Base-by-base conservation (phyloP, 2,888 invertebrate genomes). In the Anorthoa munda region DNA sequence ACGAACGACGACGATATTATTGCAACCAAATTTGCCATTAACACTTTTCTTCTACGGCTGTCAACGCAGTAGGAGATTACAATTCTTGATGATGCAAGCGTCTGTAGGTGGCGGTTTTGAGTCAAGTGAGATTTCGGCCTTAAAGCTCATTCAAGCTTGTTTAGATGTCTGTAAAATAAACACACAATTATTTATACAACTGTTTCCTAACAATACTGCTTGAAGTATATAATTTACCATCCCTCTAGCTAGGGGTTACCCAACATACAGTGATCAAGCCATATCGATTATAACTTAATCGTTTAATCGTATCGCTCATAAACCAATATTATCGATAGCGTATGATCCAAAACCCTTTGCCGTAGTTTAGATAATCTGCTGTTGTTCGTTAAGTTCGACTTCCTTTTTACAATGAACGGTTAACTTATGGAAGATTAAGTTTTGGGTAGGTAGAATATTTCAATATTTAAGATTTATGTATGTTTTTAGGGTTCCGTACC, bases 271-370 rank as follows among this genome's bases (percentile, higher is more conserved):
- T 46, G 61, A 61, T 77, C 69, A 48, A 59, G 48, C 66, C 13
- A 51, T 60, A 77, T 69, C 77, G 77, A 77, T 79, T 63, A 79
- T 55, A 23, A 63, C 45, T 50, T 74, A 70, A 69, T 68, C 72
- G 77, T 56, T 45, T 74, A 77, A 61, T 60, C 74, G 79, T 75
- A 78, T 68, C 81, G 53, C 70, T 51, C 67, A 75, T 77, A 72
- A 75, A 67, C 72, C 23, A 64, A 60, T 69, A 58, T 21, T 55
- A 64, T 77, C 53, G 77, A 48, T 61, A 64, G 39, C 12, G 26
- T 55, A 13, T 17, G 50, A 72, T 46, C 26, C 51, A 53, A 17
- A 26, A 63, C 61, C 59, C 48, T 55, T 48, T 46, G 51, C 51
- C 17, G 31, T 61, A 53, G 23, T 26, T 56, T 39, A 59, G 64